Evolutionary conservation across 2,113 vertebrate genomes (phyloP).

Genomic region (Girardinichthys multiradiatus): DNA sequence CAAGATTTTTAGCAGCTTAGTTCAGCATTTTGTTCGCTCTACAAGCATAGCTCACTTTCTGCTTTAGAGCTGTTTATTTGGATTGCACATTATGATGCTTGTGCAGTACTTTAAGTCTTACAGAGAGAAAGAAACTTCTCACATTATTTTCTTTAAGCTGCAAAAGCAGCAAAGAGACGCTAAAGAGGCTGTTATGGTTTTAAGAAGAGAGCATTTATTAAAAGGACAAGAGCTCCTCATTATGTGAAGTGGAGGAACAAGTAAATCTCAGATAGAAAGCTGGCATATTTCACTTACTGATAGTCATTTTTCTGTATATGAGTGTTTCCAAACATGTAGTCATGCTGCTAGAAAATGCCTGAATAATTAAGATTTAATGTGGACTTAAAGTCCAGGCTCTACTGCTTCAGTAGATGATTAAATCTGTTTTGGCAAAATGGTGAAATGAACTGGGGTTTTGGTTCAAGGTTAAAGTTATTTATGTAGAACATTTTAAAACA

Average conservation of each 20-base stretch:
- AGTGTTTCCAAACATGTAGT: conserved; percentile 16
- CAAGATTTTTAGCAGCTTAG: neutral
- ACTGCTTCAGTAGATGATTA: too few species aligned
- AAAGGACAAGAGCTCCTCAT: conserved; percentile 8
- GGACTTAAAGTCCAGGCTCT: too few species aligned
- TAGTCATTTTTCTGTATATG: conserved; percentile 10
- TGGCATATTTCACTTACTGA: conserved; percentile 19
- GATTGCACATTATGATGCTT: neutral
- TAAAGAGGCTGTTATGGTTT: neutral
- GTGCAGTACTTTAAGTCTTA: conserved; percentile 6
- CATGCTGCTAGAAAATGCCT: conserved; percentile 37
- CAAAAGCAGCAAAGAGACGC: conserved; percentile 4
- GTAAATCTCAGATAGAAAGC: conserved; percentile 12
- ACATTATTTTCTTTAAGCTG: conserved; percentile 11
- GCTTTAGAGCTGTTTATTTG: neutral
- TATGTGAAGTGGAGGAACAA: conserved; percentile 6
- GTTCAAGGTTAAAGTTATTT: too few species aligned
- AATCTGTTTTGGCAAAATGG: too few species aligned
- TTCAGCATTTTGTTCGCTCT: neutral
- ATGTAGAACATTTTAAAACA: too few species aligned
- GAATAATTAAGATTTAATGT: too few species aligned
- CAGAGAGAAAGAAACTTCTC: neutral
- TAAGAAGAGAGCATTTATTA: neutral
- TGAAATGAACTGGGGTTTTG: too few species aligned
- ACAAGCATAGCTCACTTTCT: neutral